Evolutionary conservation across 1,140 invertebrate genomes (phyloP), one percentile per base, ranked within the genome.

Genomic region (Piezodorus guildinii): DNA sequence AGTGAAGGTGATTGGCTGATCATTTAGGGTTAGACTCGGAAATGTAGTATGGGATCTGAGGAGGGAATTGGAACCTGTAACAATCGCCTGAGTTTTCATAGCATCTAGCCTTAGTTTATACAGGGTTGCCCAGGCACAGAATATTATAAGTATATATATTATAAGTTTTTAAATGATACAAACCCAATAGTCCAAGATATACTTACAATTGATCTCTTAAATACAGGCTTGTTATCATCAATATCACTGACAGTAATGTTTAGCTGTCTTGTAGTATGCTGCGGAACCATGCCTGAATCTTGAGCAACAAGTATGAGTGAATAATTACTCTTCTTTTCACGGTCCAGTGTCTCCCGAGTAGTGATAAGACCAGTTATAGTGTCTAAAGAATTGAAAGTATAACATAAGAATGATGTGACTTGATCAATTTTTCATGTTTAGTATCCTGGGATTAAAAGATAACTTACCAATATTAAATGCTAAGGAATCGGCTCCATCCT

Each of bases 141-240:
- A n/a, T n/a, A n/a, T n/a, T n/a, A n/a, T n/a, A n/a, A n/a, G n/a
- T n/a, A n/a, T n/a, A n/a, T n/a, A n/a, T n/a, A n/a, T n/a, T n/a
- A n/a, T n/a, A n/a, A n/a, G n/a, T n/a, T n/a, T n/a, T n/a, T n/a
- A n/a, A n/a, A n/a, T n/a, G n/a, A n/a, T n/a, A n/a, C n/a, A n/a
- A n/a, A n/a, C n/a, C n/a, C n/a, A n/a, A n/a, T n/a, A n/a, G n/a
- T n/a, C n/a, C n/a, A n/a, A n/a, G 27, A 30, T 4, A 34, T 60
- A 72, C 79, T 83, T 70, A 88, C 87, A 61, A 83, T 70, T 52
- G 78, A 82, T 67, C 87, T 78, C 9, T 78, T 79, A 65, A 91
- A 90, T 58, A 81, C 77, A 0, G 89, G 88, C 60, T 84, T 81
- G 68, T 90, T 86, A 70, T 92, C 88, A 68, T 92, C 87, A 14